Percentiles rank a stretch among this genome's conserved stretches.
Evolutionary conservation across 2,888 invertebrate genomes (phyloP).

Genomic region (Cordylochernes scorpioides): DNA sequence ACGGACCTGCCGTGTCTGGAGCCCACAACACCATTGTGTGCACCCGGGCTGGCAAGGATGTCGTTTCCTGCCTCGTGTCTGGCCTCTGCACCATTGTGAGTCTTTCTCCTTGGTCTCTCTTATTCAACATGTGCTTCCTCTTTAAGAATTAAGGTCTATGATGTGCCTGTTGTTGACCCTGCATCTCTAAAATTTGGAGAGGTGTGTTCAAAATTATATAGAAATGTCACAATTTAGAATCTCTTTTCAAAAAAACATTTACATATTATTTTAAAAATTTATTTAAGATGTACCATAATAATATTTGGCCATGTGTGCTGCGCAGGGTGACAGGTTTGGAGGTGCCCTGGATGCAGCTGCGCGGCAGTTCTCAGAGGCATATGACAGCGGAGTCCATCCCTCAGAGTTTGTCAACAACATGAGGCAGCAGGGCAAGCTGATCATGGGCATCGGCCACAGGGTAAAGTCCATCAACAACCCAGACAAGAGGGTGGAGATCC

Average conservation of each 20-base stretch:
- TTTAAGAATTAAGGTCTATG: no score
- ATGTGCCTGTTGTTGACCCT: background rate
- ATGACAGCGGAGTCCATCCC: conserved; percentile 74
- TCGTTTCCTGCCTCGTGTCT: conserved; percentile 79
- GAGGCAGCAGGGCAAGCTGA: conserved; percentile 82
- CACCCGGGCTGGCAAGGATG: conserved; percentile 84
- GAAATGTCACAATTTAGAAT: background rate
- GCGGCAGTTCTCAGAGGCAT: conserved; percentile 80
- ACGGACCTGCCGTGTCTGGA: conserved; percentile 93
- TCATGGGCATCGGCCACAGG: conserved; percentile 95
- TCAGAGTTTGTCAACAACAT: conserved; percentile 96
- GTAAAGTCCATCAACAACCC: conserved; percentile 81
- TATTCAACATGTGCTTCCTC: no score
- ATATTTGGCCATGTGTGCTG: conserved; percentile 5
- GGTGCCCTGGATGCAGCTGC: conserved; percentile 97
- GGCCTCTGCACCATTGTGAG: conserved; percentile 85
- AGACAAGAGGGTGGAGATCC: conserved; percentile 84
- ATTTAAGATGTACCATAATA: no score
- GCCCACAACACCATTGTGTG: conserved; percentile 97
- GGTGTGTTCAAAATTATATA: background rate
- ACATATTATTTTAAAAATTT: no score
- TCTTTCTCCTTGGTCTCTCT: conserved; percentile 18
- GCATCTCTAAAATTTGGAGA: background rate
- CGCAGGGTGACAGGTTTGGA: conserved; percentile 84
- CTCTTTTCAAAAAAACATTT: no score